These are phyloP conservation scores for Babylonia areolata DNA, from an alignment of 1,140 invertebrate species.

Conservation along the genomic window DNA sequence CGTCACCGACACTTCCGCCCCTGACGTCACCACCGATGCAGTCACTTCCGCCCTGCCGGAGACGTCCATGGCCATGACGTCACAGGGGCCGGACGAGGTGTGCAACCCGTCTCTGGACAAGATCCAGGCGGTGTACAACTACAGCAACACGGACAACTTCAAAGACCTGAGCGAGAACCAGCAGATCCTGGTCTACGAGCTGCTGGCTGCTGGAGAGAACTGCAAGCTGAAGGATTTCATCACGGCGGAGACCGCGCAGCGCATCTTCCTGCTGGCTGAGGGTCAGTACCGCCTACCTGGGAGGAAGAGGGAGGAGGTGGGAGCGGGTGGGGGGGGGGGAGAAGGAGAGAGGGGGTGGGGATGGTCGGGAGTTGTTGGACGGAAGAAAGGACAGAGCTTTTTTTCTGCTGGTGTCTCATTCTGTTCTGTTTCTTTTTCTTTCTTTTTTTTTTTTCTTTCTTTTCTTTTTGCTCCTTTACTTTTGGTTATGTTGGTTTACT, in stretches of 20 bases:
- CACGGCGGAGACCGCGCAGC: not conserved
- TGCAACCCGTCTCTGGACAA: not conserved
- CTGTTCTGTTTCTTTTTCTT: too few relatives aligned
- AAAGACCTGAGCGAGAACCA: constrained; percentile 22
- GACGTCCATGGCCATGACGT: not conserved
- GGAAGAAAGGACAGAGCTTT: too few relatives aligned
- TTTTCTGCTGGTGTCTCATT: too few relatives aligned
- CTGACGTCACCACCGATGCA: not conserved
- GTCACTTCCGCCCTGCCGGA: not conserved
- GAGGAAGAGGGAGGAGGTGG: not conserved
- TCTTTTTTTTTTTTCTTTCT: too few relatives aligned
- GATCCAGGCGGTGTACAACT: not conserved
- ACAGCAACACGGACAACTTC: constrained; percentile 2
- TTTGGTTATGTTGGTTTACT: too few relatives aligned
- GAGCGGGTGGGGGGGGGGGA: not conserved
- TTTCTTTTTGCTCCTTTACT: too few relatives aligned
- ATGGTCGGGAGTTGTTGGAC: too few relatives aligned
- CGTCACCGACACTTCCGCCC: not conserved
- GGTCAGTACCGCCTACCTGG: not conserved
- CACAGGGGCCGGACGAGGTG: too few relatives aligned
- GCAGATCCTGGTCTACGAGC: constrained; percentile 23
- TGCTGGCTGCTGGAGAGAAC: constrained; percentile 16
- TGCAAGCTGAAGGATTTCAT: constrained; percentile 16
- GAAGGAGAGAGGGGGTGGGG: too few relatives aligned
- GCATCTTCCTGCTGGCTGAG: constrained; percentile 10